Percentiles rank a stretch among this genome's conserved stretches.
These are phyloP conservation scores for Thalpophila matura DNA, from an alignment of 2,888 invertebrate species.

Conservation along the genomic window DNA sequence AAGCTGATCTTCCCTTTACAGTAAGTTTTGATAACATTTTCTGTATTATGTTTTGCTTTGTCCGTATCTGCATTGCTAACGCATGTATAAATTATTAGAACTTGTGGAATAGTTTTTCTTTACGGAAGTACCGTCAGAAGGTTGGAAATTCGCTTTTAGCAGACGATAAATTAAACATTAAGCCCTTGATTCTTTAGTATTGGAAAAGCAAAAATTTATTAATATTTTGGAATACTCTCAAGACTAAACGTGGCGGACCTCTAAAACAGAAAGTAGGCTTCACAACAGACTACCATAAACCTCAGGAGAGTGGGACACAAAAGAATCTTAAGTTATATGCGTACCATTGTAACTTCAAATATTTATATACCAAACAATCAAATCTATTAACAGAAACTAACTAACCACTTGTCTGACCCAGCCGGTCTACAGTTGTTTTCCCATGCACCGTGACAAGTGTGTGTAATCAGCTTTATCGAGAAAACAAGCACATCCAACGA, in stretches of 20 bases:
- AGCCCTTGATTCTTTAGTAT: no score
- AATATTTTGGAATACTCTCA: no score
- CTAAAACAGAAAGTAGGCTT: no score
- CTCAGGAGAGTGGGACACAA: no score
- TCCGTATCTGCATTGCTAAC: not conserved
- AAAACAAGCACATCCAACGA: constrained; percentile 46
- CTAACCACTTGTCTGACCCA: constrained; percentile 21
- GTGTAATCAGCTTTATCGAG: constrained; percentile 50
- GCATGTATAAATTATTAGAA: not conserved
- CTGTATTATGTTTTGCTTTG: not conserved
- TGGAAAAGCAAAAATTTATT: no score
- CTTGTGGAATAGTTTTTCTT: not conserved
- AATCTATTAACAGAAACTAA: constrained; percentile 28
- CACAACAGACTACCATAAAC: no score
- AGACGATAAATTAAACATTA: not conserved
- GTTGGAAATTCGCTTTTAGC: not conserved
- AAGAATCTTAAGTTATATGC: no score
- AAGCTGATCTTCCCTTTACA: not conserved
- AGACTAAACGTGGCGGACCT: no score
- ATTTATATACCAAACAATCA: constrained; percentile 7
- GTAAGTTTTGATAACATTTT: not conserved
- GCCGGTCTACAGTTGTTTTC: constrained; percentile 27
- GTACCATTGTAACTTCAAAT: not conserved
- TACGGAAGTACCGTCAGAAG: not conserved
- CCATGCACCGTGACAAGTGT: constrained; percentile 42